Conservation (phyloP, 2,888 invertebrate genomes). For the Troglohyphantes excavatus region DNA sequence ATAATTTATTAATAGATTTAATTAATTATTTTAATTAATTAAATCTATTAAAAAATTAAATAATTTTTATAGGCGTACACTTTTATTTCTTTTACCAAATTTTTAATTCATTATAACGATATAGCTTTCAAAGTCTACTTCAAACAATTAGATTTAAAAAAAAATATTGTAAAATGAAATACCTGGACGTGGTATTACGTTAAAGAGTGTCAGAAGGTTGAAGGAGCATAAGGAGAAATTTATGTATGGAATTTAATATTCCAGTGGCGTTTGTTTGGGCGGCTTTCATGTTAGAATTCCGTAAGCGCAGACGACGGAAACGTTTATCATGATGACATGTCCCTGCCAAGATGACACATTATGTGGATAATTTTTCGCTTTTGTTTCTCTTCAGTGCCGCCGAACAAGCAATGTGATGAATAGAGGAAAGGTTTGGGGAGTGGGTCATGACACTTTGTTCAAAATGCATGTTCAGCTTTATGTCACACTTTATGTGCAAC, state of each 20-base stretch:
- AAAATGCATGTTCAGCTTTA: neutral
- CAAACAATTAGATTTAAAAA: no score
- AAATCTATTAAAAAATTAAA: no score
- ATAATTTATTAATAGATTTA: no score
- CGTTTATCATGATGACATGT: neutral
- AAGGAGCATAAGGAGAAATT: no score
- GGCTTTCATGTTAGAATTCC: conserved; percentile 42
- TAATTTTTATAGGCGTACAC: no score
- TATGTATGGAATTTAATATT: conserved; percentile 70
- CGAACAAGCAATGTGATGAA: neutral
- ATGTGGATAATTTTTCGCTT: conserved; percentile 20
- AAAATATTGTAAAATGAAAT: no score
- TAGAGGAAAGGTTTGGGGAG: conserved; percentile 31
- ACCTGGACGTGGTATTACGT: no score
- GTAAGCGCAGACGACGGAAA: conserved; percentile 14
- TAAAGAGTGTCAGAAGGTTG: no score
- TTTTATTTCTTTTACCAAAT: no score
- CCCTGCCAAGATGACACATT: conserved; percentile 34
- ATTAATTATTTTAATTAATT: no score
- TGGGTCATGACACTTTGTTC: conserved; percentile 26
- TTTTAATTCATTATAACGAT: no score
- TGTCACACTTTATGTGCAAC: neutral
- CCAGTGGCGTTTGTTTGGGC: neutral
- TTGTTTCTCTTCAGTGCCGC: conserved; percentile 40
- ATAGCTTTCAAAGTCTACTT: no score